phyloP scores from a whole-genome alignment of 2,113 vertebrate species.

The Myrmecobius fasciatus region DNA sequence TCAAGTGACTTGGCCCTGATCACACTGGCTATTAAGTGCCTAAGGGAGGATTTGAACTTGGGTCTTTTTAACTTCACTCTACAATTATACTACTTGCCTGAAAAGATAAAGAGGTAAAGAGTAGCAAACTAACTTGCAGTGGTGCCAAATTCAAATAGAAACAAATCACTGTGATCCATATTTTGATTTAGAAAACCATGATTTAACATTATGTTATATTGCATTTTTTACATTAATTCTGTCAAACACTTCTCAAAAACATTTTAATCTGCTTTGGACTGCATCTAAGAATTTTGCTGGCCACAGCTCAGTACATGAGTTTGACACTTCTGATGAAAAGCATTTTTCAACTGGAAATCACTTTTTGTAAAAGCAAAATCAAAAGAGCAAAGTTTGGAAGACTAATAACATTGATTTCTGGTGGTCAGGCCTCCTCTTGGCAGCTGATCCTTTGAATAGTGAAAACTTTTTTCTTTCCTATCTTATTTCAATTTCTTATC shows the following conservation, averaged over 20 bases:
- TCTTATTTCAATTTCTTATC: neutral
- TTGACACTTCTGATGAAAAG: neutral
- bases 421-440: neutral
- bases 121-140: neutral
- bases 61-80: neutral
- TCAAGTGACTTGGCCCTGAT: neutral
- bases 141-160: neutral
- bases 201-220: neutral
- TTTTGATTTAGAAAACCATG: neutral
- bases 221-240: neutral
- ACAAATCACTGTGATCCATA: neutral
- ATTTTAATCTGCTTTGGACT: neutral
- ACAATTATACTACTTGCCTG: neutral
- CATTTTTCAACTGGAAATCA: neutral
- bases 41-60: neutral
- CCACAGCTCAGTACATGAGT: neutral
- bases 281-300: neutral
- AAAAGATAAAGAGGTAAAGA: neutral
- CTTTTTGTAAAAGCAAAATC: neutral
- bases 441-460: neutral
- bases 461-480: neutral
- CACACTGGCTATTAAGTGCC: neutral
- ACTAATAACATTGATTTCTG: neutral
- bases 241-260: neutral
- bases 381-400: neutral